Evolutionary conservation across 2,113 vertebrate genomes (phyloP).

Genomic region (Ranitomeya variabilis): DNA sequence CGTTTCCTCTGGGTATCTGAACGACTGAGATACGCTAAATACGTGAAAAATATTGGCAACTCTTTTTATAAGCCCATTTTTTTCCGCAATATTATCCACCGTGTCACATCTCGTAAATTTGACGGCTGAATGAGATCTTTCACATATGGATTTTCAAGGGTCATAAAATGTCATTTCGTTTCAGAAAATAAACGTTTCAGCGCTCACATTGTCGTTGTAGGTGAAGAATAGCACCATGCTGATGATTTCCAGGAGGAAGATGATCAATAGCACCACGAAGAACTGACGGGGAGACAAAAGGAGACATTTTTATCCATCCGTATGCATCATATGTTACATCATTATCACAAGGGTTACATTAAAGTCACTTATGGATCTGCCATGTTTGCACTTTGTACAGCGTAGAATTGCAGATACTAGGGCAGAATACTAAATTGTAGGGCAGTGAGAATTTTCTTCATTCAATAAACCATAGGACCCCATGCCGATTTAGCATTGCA

Average conservation of each 20-base stretch:
- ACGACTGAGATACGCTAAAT: background rate
- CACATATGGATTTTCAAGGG: background rate
- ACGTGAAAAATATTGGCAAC: background rate
- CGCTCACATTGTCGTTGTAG: constrained; percentile 75
- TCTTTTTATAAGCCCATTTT: background rate
- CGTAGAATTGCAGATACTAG: too few species aligned
- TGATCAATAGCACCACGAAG: constrained; percentile 79
- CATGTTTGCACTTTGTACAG: too few species aligned
- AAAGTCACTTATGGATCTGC: background rate
- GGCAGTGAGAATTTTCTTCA: background rate
- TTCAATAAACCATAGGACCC: too few species aligned
- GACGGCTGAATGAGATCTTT: background rate
- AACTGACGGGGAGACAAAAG: constrained; percentile 69
- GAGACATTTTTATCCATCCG: background rate
- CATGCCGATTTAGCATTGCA: too few species aligned
- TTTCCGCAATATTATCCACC: background rate
- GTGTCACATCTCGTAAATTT: constrained; percentile 8
- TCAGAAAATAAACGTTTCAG: background rate
- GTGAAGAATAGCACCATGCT: constrained; percentile 73
- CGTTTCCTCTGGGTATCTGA: background rate
- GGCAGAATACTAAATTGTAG: background rate
- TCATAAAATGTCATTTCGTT: constrained; percentile 11
- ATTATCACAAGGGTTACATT: background rate
- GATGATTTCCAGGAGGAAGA: constrained; percentile 77
- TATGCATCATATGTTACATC: background rate